A percentile compares a stretch with the other conserved stretches of the same genome.
These are phyloP conservation scores for Oedothorax gibbosus DNA, from an alignment of 1,140 invertebrate species.

Conservation along the genomic window DNA sequence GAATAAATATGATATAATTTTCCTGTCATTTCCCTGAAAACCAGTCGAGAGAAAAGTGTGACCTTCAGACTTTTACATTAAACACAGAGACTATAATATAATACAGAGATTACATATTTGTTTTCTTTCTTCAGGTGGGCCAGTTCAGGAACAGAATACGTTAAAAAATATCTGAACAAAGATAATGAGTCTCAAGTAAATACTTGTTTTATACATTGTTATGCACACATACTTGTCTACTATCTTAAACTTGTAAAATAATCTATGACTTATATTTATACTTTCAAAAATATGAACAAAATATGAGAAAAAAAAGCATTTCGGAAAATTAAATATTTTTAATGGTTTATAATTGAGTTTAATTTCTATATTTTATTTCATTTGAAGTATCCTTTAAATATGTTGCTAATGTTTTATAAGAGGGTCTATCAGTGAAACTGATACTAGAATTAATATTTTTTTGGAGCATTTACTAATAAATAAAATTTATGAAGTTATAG, in stretches of 20 bases:
- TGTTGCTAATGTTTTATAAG: no score
- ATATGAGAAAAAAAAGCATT: neutral
- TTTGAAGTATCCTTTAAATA: no score
- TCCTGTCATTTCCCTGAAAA: no score
- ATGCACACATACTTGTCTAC: no score
- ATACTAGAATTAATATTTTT: no score
- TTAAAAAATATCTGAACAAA: constrained; percentile 20
- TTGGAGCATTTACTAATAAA: no score
- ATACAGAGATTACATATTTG: neutral
- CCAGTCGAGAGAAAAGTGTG: neutral
- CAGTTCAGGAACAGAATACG: constrained; percentile 32
- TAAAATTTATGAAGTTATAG: no score
- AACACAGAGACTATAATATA: neutral
- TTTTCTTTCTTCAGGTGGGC: constrained; percentile 24
- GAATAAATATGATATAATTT: no score
- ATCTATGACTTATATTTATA: neutral
- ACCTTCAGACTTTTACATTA: neutral
- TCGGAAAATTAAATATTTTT: neutral
- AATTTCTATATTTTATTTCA: neutral
- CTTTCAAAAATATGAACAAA: neutral
- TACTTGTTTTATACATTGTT: neutral
- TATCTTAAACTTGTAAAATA: neutral
- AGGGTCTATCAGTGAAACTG: no score
- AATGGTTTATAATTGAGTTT: neutral
- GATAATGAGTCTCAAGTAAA: constrained; percentile 8